Conservation (phyloP, 2,888 invertebrate genomes). For the Sinhomidia bicolor region DNA sequence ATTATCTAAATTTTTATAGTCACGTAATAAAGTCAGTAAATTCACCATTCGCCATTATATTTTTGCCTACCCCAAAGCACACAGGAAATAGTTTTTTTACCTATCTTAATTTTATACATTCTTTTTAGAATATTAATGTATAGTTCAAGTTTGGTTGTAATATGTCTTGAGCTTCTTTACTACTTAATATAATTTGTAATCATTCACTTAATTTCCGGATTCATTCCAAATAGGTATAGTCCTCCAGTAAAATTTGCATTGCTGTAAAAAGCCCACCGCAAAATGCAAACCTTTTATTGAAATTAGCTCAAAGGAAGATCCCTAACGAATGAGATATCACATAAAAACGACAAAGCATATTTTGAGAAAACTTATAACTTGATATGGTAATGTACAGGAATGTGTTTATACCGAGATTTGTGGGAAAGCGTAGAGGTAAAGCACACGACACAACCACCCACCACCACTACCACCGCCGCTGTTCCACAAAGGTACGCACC, state of each 20-base stretch:
- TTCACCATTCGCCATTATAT: too few relatives aligned
- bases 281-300: neutral
- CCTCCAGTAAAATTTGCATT: neutral
- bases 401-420: conserved; percentile 16
- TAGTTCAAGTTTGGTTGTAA: too few relatives aligned
- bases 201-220: conserved; percentile 4
- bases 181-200: neutral
- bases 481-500: conserved; percentile 51
- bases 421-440: conserved; percentile 33
- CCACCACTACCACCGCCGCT: conserved; percentile 38
- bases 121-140: too few relatives aligned
- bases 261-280: neutral
- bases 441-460: too few relatives aligned
- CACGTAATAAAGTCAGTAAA: neutral
- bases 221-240: neutral
- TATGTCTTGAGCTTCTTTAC: too few relatives aligned
- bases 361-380: too few relatives aligned
- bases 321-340: too few relatives aligned
- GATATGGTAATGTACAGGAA: neutral
- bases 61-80: too few relatives aligned
- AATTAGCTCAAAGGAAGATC: conserved; percentile 1
- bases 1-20: neutral
- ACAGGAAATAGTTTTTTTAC: neutral
- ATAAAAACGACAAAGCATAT: too few relatives aligned
- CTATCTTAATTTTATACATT: neutral